Base-by-base conservation (phyloP, 2,888 invertebrate genomes). In the Xylophagus ater region DNA sequence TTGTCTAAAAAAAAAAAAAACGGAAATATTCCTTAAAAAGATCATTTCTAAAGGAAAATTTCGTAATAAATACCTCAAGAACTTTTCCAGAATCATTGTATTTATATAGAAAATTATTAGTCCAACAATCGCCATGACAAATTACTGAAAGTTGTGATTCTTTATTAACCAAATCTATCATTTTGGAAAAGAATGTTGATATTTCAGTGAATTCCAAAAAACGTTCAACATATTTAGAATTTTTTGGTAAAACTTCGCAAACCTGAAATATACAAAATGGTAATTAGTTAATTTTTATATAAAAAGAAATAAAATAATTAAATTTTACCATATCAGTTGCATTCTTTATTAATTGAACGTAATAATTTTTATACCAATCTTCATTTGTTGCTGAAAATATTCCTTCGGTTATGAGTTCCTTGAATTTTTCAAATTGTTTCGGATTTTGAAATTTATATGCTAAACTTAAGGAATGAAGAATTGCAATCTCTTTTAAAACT, bases 51-150 rank as follows among this genome's bases (percentile, higher is more conserved):
- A n/a, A n/a, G n/a, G n/a, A n/a, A n/a, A n/a, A n/a, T n/a, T n/a
- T n/a, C n/a, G n/a, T n/a, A n/a, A n/a, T n/a, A n/a, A n/a, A 23
- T 14, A 72, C 73, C 59, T 75, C 74, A 37, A 68, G 62, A 35
- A 73, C 71, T 39, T 70, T 66, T 1, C 68, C 70, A 23, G 55
- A 49, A 39, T 65, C 62, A 4, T 67, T 62, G 47, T 77, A 75
- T 47, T 70, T 68, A 53, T 79, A 81, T 15, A 81, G 57, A 51
- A 81, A 71, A 56, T 81, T 81, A 51, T 81, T 81, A 1, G 78
- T 79, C 81, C 81, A 81, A 53, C 80, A 81, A 49, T 81, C 81
- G 0, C 81, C 81, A 50, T 81, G 81, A 37, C 78, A 75, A 47
- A 81, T 76, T 3, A 81, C 78, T 0, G 78, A 76, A 29, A 81